These are phyloP conservation scores for Chanos chanos DNA, from an alignment of 2,797 vertebrate genomes.

Conservation along the genomic window DNA sequence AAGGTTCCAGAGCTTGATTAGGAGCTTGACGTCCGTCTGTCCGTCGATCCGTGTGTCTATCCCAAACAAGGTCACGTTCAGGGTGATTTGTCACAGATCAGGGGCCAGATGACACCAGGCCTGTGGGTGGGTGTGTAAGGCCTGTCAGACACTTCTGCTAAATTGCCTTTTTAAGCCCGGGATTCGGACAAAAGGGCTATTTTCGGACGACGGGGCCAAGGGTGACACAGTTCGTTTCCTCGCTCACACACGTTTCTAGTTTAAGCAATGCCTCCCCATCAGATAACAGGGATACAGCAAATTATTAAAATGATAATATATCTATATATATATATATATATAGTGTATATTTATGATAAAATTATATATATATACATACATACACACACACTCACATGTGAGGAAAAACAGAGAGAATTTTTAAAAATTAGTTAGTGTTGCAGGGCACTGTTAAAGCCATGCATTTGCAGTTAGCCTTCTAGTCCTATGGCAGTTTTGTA, in stretches of 20 bases:
- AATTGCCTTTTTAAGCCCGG: slow-evolving; percentile 72
- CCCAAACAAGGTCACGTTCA: slow-evolving; percentile 65
- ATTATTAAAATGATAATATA: slow-evolving; percentile 57
- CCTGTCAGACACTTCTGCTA: slow-evolving; percentile 50
- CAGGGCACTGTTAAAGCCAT: no score
- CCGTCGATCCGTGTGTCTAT: slow-evolving; percentile 25
- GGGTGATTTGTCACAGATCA: slow-evolving; percentile 60
- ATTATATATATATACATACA: no score
- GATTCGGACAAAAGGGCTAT: slow-evolving; percentile 44
- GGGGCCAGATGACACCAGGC: slow-evolving; percentile 56
- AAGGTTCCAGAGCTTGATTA: no score
- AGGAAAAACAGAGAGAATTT: no score
- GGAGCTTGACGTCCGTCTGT: not conserved
- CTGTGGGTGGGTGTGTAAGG: slow-evolving; percentile 49
- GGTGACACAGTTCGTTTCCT: slow-evolving; percentile 40
- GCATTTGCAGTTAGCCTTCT: no score
- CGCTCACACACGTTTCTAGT: slow-evolving; percentile 49
- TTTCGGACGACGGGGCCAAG: slow-evolving; percentile 9
- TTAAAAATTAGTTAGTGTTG: no score
- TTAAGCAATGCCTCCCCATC: slow-evolving; percentile 43
- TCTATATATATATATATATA: no score
- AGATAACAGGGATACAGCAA: slow-evolving; percentile 58
- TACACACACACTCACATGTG: no score
- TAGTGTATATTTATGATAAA: no score
- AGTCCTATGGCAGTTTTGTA: no score